phyloP scores from a whole-genome alignment of 2,888 invertebrate species.

The Elmis aenea region DNA sequence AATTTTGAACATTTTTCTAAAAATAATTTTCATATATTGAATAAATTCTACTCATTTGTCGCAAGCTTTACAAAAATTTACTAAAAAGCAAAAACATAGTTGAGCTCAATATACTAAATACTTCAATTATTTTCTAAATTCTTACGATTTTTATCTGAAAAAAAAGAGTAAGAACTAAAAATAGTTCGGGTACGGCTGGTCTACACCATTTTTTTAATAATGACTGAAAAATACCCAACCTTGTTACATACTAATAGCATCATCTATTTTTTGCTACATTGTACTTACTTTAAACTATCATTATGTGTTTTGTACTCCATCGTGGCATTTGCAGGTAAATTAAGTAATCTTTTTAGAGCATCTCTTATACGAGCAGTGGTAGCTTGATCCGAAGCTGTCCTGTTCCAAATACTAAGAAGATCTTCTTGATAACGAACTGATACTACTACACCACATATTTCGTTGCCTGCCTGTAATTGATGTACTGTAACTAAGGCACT shows the following conservation, averaged over 20 bases:
- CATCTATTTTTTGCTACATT: constrained; percentile 1
- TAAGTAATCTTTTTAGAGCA: constrained; percentile 88
- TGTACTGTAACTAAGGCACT: background rate
- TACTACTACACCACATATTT: constrained; percentile 96
- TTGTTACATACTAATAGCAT: too few relatives aligned
- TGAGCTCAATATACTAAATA: too few relatives aligned
- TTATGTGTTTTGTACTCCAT: constrained; percentile 91
- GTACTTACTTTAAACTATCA: constrained; percentile 69
- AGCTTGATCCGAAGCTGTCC: constrained; percentile 83
- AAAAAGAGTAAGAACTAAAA: too few relatives aligned
- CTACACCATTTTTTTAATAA: too few relatives aligned
- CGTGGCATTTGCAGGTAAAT: constrained; percentile 86
- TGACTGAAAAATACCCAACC: too few relatives aligned
- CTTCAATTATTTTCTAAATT: too few relatives aligned
- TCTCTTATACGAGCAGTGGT: constrained; percentile 91
- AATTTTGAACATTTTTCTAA: constrained; percentile 4
- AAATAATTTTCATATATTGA: constrained; percentile 1
- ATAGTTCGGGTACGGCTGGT: too few relatives aligned
- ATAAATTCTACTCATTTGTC: too few relatives aligned
- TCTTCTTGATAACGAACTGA: constrained; percentile 95
- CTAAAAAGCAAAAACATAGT: too few relatives aligned
- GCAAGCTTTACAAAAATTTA: too few relatives aligned
- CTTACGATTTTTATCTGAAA: too few relatives aligned
- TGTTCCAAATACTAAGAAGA: constrained; percentile 95
- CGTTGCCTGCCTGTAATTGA: constrained; percentile 67